Evolutionary conservation across 1,140 invertebrate genomes (phyloP), one percentile per base, ranked within the genome.

Genomic region (Cyrtorhinus lividipennis): DNA sequence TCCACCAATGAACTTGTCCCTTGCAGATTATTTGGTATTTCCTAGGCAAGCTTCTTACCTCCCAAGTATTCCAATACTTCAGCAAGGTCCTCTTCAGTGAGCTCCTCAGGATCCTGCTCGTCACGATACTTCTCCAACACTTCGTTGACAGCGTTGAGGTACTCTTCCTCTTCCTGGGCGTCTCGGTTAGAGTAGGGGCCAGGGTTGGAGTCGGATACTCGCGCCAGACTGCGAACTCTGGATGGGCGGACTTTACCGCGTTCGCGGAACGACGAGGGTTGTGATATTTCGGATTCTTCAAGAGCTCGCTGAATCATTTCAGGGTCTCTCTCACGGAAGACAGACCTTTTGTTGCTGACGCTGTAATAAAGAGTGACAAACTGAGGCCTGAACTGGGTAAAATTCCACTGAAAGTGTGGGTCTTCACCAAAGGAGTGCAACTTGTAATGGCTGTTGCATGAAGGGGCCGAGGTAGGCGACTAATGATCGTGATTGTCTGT

Each of bases 301-400:
- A 59, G 64, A 3, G 67, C 44, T 24, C 63, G 44, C 56, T 67
- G 67, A 12, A 66, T 26, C 12, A 58, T 18, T 22, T 68, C 67
- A 8, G 66, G 63, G 18, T 66, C 67, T 27, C 68, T 56, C 63
- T 69, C 68, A 30, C 68, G 62, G 57, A 69, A 69, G 20, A 69
- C 64, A 12, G 68, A 69, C 60, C 56, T 24, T 59, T 13, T 58
- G 20, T n/a, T 26, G 62, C 25, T 58, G 48, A 12, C 30, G 62
- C 2, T 57, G n/a, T n/a, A n/a, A n/a, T n/a, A n/a, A n/a, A n/a
- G n/a, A n/a, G n/a, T n/a, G n/a, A n/a, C n/a, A n/a, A n/a, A n/a
- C n/a, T n/a, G n/a, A n/a, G n/a, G n/a, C n/a, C n/a, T n/a, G n/a
- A n/a, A n/a, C n/a, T n/a, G n/a, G n/a, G n/a, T n/a, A n/a, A n/a